Evolutionary conservation across 2,888 invertebrate species (phyloP), one percentile per base, ranked within the genome.

Genomic region (Eristalis intricaria): DNA sequence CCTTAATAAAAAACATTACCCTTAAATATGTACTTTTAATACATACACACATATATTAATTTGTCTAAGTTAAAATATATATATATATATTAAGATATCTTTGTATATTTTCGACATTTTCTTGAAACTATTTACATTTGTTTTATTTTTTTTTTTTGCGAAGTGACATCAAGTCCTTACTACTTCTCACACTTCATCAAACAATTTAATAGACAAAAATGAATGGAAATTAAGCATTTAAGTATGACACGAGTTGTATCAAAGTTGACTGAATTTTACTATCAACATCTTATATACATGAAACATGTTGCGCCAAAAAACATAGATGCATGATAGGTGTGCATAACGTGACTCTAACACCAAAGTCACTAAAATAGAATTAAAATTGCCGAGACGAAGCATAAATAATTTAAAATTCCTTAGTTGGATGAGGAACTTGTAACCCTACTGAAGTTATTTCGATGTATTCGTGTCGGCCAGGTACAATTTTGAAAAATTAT

Each of bases 91-190:
- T 23, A 64, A 70, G 64, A 64, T 78, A 74, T 64, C 56, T 50
- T 68, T 68, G 13, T 35, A 29, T 50, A 50, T 13, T 50, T 23
- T 50, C 40, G 22, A 38, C 22, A 15, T 78, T 70, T 50, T 32
- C 60, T 68, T 77, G 63, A 56, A 64, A 40, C 63, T 78, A 78
- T 78, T 71, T 78, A 78, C 78, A 78, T 78, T 78, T 70, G 78
- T 78, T 78, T n/a, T n/a, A n/a, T n/a, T 38, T 63, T 78, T 69
- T 64, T 43, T 64, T 77, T 50, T 19, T 50, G 50, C 7, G 50
- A 74, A 63, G 63, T 64, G 63, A 78, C 64, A 64, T 56, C 29
- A 71, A 65, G 56, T 23, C 22, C 23, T 40, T 63, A 4, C n/a
- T 58, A 22, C 38, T 65, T 35, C 26, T 38, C 58, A 26, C 29